These are phyloP conservation scores for Sceliomorpha sp. DNA, from an alignment of 2,888 invertebrate species.

Conservation along the genomic window DNA sequence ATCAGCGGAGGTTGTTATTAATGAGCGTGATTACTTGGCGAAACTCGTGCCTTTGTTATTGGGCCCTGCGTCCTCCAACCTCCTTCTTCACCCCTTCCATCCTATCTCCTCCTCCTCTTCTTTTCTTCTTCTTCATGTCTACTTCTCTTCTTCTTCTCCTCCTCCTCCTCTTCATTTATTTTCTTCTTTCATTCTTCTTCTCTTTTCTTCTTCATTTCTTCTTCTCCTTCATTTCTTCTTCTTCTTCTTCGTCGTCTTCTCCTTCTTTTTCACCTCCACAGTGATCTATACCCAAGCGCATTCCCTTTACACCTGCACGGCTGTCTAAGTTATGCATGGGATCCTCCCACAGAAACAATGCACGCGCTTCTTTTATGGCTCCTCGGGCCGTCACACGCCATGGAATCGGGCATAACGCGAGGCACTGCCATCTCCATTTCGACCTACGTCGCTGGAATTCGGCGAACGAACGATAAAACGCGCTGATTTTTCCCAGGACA, in stretches of 20 bases:
- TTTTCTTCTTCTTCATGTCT: constrained; percentile 16
- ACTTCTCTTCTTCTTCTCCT: constrained; percentile 33
- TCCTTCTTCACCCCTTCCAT: constrained; percentile 16
- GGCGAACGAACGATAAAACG: constrained; percentile 37
- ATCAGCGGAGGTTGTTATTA: constrained; percentile 71
- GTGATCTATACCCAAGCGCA: constrained; percentile 66
- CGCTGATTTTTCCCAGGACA: constrained; percentile 25
- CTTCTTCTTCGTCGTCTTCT: constrained; percentile 28
- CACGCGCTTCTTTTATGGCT: constrained; percentile 62
- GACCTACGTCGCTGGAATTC: constrained; percentile 44
- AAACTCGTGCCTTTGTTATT: constrained; percentile 73
- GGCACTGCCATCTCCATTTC: constrained; percentile 35
- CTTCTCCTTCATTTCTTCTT: constrained; percentile 28
- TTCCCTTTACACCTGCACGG: constrained; percentile 77
- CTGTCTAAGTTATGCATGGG: constrained; percentile 76
- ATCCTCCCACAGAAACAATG: constrained; percentile 79
- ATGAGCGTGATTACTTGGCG: constrained; percentile 77
- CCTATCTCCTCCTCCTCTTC: constrained; percentile 31
- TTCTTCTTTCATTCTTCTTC: constrained; percentile 33
- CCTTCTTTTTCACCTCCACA: constrained; percentile 34
- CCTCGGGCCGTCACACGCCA: constrained; percentile 58
- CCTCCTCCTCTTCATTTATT: constrained; percentile 32
- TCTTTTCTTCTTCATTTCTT: constrained; percentile 15
- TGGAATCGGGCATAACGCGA: constrained; percentile 53
- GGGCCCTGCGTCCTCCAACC: constrained; percentile 12